Percentiles rank a stretch among this genome's conserved stretches.
Evolutionary conservation across 64 coral and sea anemone species (phyloP).

Genomic region (Porites lutea): DNA sequence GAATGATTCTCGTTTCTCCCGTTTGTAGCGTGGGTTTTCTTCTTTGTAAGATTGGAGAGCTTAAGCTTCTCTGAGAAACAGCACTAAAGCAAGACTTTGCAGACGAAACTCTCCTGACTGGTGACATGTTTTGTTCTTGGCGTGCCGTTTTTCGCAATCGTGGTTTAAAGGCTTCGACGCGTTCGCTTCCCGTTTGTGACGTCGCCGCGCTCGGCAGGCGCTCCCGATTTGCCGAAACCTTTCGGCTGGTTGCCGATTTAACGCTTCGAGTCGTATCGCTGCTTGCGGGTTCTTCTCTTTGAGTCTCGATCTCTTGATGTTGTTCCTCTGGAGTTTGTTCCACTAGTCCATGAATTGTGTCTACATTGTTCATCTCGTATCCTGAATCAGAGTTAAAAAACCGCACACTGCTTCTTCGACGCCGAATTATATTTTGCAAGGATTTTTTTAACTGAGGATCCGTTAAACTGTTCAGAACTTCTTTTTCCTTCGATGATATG

Average conservation of each 20-base stretch:
- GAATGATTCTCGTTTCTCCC: constrained; percentile 14
- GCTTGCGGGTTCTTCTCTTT: background rate
- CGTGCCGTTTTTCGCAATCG: background rate
- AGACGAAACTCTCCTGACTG: background rate
- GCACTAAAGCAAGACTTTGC: background rate
- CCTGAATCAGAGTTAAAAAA: constrained; percentile 21
- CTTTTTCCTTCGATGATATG: constrained; percentile 42
- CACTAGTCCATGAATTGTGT: background rate
- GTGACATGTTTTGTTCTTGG: background rate
- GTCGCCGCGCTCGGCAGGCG: background rate
- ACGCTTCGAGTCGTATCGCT: background rate
- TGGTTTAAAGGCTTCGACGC: background rate
- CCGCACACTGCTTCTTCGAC: constrained; percentile 26
- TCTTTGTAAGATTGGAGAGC: background rate
- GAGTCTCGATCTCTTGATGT: background rate
- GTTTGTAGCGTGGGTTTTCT: background rate
- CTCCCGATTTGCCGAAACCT: background rate
- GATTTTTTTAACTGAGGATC: constrained; percentile 69
- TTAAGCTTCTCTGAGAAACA: background rate
- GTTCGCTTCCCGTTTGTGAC: background rate
- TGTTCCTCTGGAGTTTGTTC: background rate
- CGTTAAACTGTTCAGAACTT: constrained; percentile 55
- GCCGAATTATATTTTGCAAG: constrained; percentile 76
- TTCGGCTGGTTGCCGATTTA: background rate
- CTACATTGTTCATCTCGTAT: background rate